Evolutionary conservation across 1,140 invertebrate species (phyloP).

Genomic region (Gryon sp.): DNA sequence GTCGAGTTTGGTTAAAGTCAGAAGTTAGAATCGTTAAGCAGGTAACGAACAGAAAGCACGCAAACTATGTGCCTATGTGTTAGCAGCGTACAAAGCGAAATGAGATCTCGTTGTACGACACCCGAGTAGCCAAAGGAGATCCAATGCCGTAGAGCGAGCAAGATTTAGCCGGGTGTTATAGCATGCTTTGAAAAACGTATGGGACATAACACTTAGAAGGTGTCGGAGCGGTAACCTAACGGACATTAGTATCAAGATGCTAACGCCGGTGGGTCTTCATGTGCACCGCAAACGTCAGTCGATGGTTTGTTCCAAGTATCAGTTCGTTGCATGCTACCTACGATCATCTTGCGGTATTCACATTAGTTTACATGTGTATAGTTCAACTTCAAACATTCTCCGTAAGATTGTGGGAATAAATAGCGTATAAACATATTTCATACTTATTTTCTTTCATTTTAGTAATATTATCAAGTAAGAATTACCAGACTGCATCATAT

Average conservation of each 20-base stretch:
- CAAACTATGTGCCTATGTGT: conserved; percentile 42
- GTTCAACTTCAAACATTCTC: neutral
- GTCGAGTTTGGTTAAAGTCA: conserved; percentile 23
- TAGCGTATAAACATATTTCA: too few species aligned
- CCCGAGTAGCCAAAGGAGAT: conserved; percentile 67
- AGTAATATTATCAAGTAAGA: too few species aligned
- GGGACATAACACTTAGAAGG: conserved; percentile 73
- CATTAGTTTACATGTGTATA: conserved; percentile 17
- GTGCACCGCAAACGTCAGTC: conserved; percentile 56
- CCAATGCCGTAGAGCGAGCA: conserved; percentile 58
- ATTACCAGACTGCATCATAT: too few species aligned
- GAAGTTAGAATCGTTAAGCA: conserved; percentile 30
- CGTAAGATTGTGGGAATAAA: neutral
- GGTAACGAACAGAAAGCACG: conserved; percentile 43
- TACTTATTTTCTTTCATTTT: too few species aligned
- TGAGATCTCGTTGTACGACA: conserved; percentile 66
- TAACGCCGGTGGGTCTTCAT: conserved; percentile 62
- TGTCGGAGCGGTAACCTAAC: conserved; percentile 64
- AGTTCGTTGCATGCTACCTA: conserved; percentile 39
- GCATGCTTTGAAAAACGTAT: conserved; percentile 61
- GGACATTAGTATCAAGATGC: conserved; percentile 63
- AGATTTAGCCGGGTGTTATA: conserved; percentile 67
- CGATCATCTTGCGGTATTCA: conserved; percentile 44
- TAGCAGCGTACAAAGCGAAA: conserved; percentile 43
- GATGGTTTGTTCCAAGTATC: conserved; percentile 52